A percentile compares a stretch with the other conserved stretches of the same genome.
phyloP scores from a whole-genome alignment of 2,113 vertebrate species.

The Damaliscus lunatus region DNA sequence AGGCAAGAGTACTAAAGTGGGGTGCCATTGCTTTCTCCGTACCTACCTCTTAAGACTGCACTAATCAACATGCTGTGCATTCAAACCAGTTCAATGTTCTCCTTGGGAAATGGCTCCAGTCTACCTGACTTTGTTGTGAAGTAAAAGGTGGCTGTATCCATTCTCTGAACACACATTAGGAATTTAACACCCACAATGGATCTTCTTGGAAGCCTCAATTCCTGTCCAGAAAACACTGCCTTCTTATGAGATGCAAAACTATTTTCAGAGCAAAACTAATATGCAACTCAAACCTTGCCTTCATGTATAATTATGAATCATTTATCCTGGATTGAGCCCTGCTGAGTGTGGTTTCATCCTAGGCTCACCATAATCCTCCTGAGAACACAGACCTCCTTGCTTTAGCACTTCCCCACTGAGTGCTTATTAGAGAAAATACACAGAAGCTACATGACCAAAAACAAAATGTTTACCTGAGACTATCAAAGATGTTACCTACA shows the following conservation, averaged over 20 bases:
- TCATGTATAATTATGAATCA: slow-evolving; percentile 37
- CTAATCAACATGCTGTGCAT: not conserved
- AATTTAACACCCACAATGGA: not conserved
- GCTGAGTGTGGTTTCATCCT: slow-evolving; percentile 27
- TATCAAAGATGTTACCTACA: slow-evolving; percentile 1
- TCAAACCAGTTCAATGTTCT: not conserved
- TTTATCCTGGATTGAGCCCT: slow-evolving; percentile 38
- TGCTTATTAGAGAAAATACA: slow-evolving; percentile 44
- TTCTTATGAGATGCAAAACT: not conserved
- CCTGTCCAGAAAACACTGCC: not conserved
- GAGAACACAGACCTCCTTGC: slow-evolving; percentile 22
- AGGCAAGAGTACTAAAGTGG: too few relatives aligned
- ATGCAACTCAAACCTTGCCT: slow-evolving; percentile 1
- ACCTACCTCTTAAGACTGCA: not conserved
- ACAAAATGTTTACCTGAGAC: not conserved
- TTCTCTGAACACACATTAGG: not conserved
- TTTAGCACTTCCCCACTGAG: not conserved
- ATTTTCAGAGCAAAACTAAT: slow-evolving; percentile 39
- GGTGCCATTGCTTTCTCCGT: not conserved
- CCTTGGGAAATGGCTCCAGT: not conserved
- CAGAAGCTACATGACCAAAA: slow-evolving; percentile 11
- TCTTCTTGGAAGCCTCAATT: not conserved
- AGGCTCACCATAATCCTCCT: slow-evolving; percentile 4
- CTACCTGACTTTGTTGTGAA: not conserved
- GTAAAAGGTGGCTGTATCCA: not conserved